A percentile compares a stretch with the other conserved stretches of the same genome.
Evolutionary conservation across 2,113 vertebrate species (phyloP).

Genomic region (Stegastes partitus): DNA sequence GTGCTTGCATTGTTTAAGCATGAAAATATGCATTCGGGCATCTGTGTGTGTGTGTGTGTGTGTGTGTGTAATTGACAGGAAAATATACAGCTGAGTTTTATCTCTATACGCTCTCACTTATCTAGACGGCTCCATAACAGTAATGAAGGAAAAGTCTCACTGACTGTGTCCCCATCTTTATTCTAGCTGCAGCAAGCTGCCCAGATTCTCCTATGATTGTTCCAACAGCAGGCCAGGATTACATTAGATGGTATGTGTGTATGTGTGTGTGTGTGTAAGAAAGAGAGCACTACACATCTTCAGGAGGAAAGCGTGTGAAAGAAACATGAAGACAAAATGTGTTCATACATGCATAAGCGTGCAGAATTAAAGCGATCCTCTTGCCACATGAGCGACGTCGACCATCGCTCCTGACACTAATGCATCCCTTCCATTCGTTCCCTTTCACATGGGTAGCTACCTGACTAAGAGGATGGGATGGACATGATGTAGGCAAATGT

Average conservation of each 20-base stretch:
- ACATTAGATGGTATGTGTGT: slow-evolving; percentile 26
- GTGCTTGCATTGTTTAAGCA: not conserved
- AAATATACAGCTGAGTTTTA: slow-evolving; percentile 54
- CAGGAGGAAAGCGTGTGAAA: not conserved
- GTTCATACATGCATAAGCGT: slow-evolving; percentile 35
- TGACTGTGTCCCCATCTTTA: slow-evolving; percentile 30
- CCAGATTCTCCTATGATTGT: slow-evolving; percentile 21
- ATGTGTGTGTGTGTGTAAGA: not conserved
- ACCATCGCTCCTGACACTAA: slow-evolving; percentile 42
- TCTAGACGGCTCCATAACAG: slow-evolving; percentile 56
- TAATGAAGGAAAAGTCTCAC: slow-evolving; percentile 45
- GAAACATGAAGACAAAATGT: slow-evolving; percentile 17
- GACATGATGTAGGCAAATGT: slow-evolving; percentile 69
- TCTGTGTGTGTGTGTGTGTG: slow-evolving; percentile 12
- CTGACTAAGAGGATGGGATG: slow-evolving; percentile 64
- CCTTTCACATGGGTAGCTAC: slow-evolving; percentile 63
- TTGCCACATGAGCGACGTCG: slow-evolving; percentile 46
- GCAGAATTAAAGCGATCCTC: slow-evolving; percentile 46
- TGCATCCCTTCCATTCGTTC: slow-evolving; percentile 36
- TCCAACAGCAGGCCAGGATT: slow-evolving; percentile 36
- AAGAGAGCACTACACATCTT: not conserved
- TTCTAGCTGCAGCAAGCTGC: slow-evolving; percentile 26
- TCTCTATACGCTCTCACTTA: slow-evolving; percentile 47
- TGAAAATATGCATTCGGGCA: not conserved
- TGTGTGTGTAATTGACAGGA: slow-evolving; percentile 40